Conservation (phyloP, 1,140 invertebrate genomes). For the Platorchestia sp. region DNA sequence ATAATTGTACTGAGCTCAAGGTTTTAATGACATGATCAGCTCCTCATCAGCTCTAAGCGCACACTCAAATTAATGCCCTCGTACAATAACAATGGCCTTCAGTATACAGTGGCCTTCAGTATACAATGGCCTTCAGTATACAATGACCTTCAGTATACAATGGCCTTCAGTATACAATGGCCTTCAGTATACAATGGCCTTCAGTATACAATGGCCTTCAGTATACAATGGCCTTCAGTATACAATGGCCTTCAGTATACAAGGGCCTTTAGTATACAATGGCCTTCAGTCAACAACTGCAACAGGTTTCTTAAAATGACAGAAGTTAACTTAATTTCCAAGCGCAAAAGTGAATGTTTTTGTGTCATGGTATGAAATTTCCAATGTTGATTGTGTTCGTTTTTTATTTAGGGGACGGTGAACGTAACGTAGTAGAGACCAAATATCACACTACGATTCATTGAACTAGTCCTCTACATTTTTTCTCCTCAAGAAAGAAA, state of each 20-base stretch:
- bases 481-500: no score
- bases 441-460: no score
- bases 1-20: background rate
- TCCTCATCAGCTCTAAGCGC: background rate
- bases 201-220: background rate
- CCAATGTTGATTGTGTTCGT: background rate
- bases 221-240: background rate
- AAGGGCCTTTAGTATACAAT: no score
- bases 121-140: background rate
- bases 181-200: background rate
- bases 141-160: no score
- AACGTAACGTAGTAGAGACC: background rate
- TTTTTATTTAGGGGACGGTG: background rate
- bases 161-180: background rate
- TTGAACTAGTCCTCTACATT: no score
- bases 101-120: background rate
- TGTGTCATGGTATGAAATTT: background rate
- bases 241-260: background rate
- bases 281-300: background rate
- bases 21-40: background rate
- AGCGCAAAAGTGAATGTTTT: background rate
- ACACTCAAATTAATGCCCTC: background rate
- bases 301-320: background rate
- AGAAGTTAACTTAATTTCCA: background rate
- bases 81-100: background rate